Percentiles rank a stretch among this genome's conserved stretches.
These are phyloP conservation scores for Cataglyphis rosenhaueri DNA, from an alignment of 2,888 invertebrate species.

Conservation along the genomic window DNA sequence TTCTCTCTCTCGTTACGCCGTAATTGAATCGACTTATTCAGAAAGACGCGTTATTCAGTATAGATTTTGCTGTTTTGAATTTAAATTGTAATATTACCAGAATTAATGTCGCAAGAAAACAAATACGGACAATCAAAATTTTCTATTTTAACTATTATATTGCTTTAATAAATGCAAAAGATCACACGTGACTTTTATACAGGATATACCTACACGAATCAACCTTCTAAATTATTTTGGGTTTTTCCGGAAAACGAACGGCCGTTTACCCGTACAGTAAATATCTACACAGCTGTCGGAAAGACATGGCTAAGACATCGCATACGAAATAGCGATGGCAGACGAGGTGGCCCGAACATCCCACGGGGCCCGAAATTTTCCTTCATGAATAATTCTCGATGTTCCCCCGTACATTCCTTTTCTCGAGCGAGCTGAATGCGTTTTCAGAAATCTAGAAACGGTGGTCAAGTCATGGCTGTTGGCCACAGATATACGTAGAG, in stretches of 20 bases:
- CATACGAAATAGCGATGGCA: slow-evolving; percentile 50
- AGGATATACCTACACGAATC: background rate
- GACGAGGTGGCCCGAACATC: slow-evolving; percentile 14
- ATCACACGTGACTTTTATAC: background rate
- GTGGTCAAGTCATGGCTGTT: slow-evolving; percentile 35
- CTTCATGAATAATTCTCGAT: slow-evolving; percentile 79
- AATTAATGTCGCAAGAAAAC: background rate
- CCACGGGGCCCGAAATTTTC: slow-evolving; percentile 60
- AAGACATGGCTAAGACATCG: slow-evolving; percentile 26
- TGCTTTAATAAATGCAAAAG: background rate
- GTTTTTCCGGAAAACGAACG: slow-evolving; percentile 27
- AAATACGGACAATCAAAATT: background rate
- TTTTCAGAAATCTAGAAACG: slow-evolving; percentile 72
- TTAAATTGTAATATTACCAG: background rate
- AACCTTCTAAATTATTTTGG: slow-evolving; percentile 19
- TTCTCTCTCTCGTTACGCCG: slow-evolving; percentile 15
- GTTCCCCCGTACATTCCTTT: slow-evolving; percentile 68
- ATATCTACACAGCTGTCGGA: slow-evolving; percentile 53
- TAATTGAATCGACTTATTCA: slow-evolving; percentile 24
- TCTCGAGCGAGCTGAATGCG: slow-evolving; percentile 65
- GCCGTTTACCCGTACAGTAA: slow-evolving; percentile 28
- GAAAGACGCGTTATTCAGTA: slow-evolving; percentile 7
- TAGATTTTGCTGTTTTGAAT: background rate
- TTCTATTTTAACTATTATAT: background rate
- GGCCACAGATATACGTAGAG: slow-evolving; percentile 33